A percentile compares a stretch with the other conserved stretches of the same genome.
Evolutionary conservation across 2,888 invertebrate species (phyloP).

Genomic region (Erebia epiphron): DNA sequence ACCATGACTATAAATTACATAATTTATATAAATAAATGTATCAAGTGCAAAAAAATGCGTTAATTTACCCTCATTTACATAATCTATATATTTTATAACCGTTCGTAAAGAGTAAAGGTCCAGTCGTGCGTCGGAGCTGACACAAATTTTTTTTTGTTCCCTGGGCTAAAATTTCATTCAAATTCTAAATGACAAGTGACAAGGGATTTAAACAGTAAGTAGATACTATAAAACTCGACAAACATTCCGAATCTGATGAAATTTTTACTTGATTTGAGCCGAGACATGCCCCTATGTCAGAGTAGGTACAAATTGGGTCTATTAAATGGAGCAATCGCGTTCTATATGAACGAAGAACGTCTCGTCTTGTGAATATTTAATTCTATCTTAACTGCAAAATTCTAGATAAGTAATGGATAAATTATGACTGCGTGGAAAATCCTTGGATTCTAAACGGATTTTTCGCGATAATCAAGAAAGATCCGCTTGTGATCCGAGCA

Average conservation of each 20-base stretch:
- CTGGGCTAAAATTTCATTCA: too few relatives aligned
- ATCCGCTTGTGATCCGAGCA: not conserved
- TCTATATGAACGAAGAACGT: not conserved
- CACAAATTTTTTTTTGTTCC: too few relatives aligned
- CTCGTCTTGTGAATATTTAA: constrained; percentile 10
- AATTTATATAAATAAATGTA: too few relatives aligned
- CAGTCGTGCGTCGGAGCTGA: too few relatives aligned
- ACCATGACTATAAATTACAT: too few relatives aligned
- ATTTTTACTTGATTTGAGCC: not conserved
- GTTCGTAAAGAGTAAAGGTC: too few relatives aligned
- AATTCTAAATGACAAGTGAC: constrained; percentile 10
- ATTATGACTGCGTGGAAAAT: constrained; percentile 8
- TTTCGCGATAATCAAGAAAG: not conserved
- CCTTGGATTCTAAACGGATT: constrained; percentile 4
- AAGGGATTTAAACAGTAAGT: not conserved
- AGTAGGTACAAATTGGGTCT: not conserved
- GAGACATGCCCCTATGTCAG: not conserved
- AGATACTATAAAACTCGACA: not conserved
- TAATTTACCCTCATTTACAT: too few relatives aligned
- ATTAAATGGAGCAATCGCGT: constrained; percentile 1
- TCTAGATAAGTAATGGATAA: constrained; percentile 11
- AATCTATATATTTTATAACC: too few relatives aligned
- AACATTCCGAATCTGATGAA: not conserved
- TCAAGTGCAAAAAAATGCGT: too few relatives aligned
- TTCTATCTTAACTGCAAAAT: constrained; percentile 7